Evolutionary conservation across 2,113 vertebrate species (phyloP).

Genomic region (Gallinago undulata): DNA sequence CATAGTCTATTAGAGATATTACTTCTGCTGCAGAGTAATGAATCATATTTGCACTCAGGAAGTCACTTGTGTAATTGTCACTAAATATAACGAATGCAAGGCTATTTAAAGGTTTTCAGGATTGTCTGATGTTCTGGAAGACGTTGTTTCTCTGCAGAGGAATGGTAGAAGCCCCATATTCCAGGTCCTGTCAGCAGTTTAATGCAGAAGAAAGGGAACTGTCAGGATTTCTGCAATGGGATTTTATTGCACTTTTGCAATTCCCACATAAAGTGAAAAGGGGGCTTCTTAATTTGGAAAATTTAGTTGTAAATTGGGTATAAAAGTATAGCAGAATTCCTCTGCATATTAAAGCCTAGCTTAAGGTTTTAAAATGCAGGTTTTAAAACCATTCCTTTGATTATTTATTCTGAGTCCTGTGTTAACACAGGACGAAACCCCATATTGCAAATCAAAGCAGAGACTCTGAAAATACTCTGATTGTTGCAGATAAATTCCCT

Average conservation of each 20-base stretch:
- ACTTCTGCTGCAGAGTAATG: slow-evolving; percentile 47
- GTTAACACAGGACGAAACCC: slow-evolving; percentile 7
- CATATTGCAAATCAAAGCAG: slow-evolving; percentile 46
- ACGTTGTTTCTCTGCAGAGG: neutral
- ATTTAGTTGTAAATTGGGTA: neutral
- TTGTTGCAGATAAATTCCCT: slow-evolving; percentile 55
- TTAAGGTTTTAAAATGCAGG: neutral
- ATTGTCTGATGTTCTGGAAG: slow-evolving; percentile 37
- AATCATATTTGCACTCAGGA: slow-evolving; percentile 55
- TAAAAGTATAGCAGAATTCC: neutral
- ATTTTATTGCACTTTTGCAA: neutral
- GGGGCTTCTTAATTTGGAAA: neutral
- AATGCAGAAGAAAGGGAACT: neutral
- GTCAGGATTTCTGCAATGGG: neutral
- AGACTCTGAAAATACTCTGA: slow-evolving; percentile 47
- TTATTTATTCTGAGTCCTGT: slow-evolving; percentile 20
- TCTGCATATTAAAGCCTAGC: neutral
- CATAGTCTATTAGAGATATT: slow-evolving; percentile 51
- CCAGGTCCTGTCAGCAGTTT: neutral
- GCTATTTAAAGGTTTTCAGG: slow-evolving; percentile 42
- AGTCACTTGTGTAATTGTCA: slow-evolving; percentile 45
- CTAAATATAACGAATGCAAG: slow-evolving; percentile 19
- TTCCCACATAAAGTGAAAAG: neutral
- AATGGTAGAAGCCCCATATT: neutral
- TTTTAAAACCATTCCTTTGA: slow-evolving; percentile 11